Percentiles rank a stretch among this genome's conserved stretches.
Conservation (phyloP, 2,888 invertebrate species). For the Noctua janthe region DNA sequence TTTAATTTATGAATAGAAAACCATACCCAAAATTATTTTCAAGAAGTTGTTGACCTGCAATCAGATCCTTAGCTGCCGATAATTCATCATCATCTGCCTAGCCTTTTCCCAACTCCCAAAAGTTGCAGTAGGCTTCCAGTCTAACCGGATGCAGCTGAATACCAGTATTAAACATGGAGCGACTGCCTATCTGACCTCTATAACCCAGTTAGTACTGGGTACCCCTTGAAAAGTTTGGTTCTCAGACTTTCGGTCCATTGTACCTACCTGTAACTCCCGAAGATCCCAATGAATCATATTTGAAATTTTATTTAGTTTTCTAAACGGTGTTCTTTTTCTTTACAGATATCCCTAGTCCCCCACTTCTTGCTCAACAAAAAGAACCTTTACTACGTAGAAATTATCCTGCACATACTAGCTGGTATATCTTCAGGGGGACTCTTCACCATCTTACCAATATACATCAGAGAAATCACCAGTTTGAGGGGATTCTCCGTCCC, state of each 20-base stretch:
- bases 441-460: conserved; percentile 80
- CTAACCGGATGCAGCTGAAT: no score
- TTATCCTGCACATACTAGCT: conserved; percentile 76
- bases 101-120: background rate
- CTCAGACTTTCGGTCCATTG: no score
- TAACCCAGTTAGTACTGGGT: background rate
- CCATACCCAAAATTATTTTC: no score
- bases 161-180: no score
- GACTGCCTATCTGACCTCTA: background rate
- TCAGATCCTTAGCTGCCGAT: background rate
- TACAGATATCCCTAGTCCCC: conserved; percentile 81
- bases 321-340: background rate
- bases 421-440: conserved; percentile 80
- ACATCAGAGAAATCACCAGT: conserved; percentile 78
- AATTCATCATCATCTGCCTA: background rate
- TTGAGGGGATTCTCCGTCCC: conserved; percentile 73
- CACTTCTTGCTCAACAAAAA: conserved; percentile 74
- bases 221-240: background rate
- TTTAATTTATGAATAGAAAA: no score
- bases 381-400: conserved; percentile 60
- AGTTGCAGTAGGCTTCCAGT: background rate
- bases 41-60: background rate
- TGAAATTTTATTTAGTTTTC: background rate
- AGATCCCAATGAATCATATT: background rate
- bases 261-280: no score